Base-by-base conservation (phyloP, 64 coral and sea anemone genomes). In the Pachyseris speciosa region DNA sequence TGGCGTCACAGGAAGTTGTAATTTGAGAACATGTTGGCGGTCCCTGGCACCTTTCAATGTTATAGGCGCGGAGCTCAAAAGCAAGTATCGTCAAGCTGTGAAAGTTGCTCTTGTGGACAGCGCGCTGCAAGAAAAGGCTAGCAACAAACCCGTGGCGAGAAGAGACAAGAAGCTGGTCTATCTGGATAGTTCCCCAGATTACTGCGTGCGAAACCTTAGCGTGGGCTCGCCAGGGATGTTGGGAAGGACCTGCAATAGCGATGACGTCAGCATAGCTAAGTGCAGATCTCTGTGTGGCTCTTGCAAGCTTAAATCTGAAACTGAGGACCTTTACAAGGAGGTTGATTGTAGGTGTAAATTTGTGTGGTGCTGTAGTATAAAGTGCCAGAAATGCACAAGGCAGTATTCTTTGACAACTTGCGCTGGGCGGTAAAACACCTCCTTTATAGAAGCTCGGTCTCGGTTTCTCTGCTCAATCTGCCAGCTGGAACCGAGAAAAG, bases 21-120 rank as follows among this genome's bases (percentile, higher is more conserved):
- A 61, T 25, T 67, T 86, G 22, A 87, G 84, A 48, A 75, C 89
- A 38, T 96, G 94, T 31, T 88, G 84, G 90, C 50, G 83, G 38
- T 53, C 61, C 5, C 77, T 92, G 30, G 76, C 84, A 19, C 29
- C 94, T 10, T 96, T 96, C 27, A n/a, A 15, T 7, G 57, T n/a
- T 17, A 51, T 96, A 28, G 94, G 94, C 24, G 48, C 31, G 19
- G 72, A 88, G 39, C 87, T 96, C 20, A 96, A 92, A 78, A 44
- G 60, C 22, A 96, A 85, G 65, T 96, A 96, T 68, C 57, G 40
- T 3, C 52, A 65, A 2, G 94, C 94, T 10, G 92, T 49, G 25
- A 34, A 69, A 65, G 90, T 87, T 17, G 42, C 57, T 27, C 32
- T 92, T 10, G 64, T 49, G 27, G 63, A 92, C 33, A 53, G 66